phyloP scores from a whole-genome alignment of 2,113 vertebrate species.

The Dasyprocta punctata region DNA sequence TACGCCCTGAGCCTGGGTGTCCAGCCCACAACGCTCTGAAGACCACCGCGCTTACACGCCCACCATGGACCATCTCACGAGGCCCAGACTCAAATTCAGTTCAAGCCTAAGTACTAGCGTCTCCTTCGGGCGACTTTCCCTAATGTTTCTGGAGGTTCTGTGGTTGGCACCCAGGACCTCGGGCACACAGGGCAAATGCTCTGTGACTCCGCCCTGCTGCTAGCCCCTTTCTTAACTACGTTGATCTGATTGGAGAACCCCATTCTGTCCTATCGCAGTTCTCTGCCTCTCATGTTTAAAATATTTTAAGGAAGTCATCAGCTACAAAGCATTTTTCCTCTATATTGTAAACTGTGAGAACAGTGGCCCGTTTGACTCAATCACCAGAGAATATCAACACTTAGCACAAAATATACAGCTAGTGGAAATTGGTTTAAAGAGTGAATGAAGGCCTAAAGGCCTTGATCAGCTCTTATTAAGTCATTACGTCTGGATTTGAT shows the following conservation, averaged over 20 bases:
- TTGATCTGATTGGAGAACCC: background rate
- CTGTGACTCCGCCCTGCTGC: fast-evolving
- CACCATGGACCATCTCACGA: background rate
- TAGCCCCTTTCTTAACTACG: background rate
- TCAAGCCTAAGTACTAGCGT: background rate
- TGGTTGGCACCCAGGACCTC: background rate
- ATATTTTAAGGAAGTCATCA: background rate
- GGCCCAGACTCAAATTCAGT: background rate
- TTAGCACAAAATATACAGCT: background rate
- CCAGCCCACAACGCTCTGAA: background rate
- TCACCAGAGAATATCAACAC: background rate
- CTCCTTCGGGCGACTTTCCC: background rate
- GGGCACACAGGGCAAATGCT: too few relatives aligned
- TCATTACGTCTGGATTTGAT: background rate
- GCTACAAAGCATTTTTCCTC: background rate
- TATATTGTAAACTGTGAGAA: background rate
- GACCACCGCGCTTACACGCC: background rate
- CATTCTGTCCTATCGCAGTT: background rate
- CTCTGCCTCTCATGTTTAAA: background rate
- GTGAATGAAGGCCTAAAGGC: background rate
- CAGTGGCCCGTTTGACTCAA: background rate
- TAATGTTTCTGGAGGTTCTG: background rate
- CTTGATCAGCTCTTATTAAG: background rate
- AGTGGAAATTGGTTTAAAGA: background rate
- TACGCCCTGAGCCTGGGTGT: background rate